A percentile compares a stretch with the other conserved stretches of the same genome.
phyloP scores from a whole-genome alignment of 2,113 vertebrate genomes.

The Aptenodytes patagonicus region DNA sequence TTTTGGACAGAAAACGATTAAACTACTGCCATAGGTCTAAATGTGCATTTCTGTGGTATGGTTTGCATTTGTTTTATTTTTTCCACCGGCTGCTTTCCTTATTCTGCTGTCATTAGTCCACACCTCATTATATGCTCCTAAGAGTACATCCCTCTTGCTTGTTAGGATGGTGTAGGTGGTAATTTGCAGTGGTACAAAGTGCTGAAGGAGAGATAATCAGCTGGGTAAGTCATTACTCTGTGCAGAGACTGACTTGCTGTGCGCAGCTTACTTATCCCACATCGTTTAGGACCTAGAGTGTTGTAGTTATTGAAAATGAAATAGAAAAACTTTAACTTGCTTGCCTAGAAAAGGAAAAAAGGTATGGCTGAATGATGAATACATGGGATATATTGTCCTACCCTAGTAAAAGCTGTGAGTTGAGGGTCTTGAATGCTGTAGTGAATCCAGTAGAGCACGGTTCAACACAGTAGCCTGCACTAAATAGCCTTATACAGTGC shows the following conservation, averaged over 20 bases:
- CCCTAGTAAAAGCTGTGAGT: not conserved
- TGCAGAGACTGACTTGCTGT: not conserved
- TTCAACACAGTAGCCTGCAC: not conserved
- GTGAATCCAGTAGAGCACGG: not conserved
- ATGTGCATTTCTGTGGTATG: not conserved
- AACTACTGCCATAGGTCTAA: not conserved
- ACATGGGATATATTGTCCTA: not conserved
- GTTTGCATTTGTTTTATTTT: not conserved
- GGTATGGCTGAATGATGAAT: not conserved
- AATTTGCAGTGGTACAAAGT: constrained; percentile 13
- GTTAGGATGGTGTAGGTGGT: constrained; percentile 24
- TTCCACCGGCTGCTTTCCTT: not conserved
- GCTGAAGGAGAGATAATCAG: constrained; percentile 35
- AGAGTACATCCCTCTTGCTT: not conserved
- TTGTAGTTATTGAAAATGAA: not conserved
- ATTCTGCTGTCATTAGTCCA: not conserved
- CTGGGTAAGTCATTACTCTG: constrained; percentile 1
- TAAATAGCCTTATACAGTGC: not conserved
- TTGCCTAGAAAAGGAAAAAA: not conserved
- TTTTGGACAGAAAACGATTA: not conserved
- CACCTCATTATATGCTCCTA: constrained; percentile 4
- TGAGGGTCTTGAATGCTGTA: not conserved
- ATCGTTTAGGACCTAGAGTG: not conserved
- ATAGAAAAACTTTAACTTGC: not conserved
- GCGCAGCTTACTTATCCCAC: not conserved